Conservation (phyloP, 2,797 vertebrate species). For the Chelon labrosus region DNA sequence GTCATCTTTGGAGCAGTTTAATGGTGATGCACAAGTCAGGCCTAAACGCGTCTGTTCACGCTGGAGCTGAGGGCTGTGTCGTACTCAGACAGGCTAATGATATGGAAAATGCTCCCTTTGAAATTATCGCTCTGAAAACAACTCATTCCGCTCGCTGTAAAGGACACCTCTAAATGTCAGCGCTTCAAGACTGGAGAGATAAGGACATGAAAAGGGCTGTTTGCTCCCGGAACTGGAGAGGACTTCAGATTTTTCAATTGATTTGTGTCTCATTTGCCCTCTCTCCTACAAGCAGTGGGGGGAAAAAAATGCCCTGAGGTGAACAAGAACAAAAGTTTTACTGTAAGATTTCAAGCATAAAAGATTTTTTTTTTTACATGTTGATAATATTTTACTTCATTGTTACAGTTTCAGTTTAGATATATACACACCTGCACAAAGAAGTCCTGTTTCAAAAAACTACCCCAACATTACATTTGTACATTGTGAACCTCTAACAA, state of each 20-base stretch:
- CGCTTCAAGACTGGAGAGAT: slow-evolving; percentile 36
- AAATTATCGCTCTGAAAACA: slow-evolving; percentile 55
- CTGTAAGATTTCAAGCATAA: no score
- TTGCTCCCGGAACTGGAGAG: not conserved
- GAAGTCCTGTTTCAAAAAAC: no score
- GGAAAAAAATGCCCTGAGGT: not conserved
- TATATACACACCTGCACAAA: no score
- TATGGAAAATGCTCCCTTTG: slow-evolving; percentile 65
- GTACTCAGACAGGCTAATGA: slow-evolving; percentile 67
- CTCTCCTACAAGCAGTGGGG: not conserved
- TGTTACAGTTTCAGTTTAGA: no score
- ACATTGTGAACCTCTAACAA: no score
- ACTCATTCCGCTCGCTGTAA: slow-evolving; percentile 42
- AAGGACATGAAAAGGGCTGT: slow-evolving; percentile 56
- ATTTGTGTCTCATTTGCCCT: slow-evolving; percentile 32
- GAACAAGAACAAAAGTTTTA: not conserved
- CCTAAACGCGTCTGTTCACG: slow-evolving; percentile 1
- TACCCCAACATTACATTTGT: no score
- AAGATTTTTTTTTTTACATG: no score
- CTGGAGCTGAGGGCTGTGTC: slow-evolving; percentile 19
- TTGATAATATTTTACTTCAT: no score
- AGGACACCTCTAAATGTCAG: slow-evolving; percentile 74
- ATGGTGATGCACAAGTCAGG: slow-evolving; percentile 4
- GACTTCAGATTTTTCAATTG: slow-evolving; percentile 28
- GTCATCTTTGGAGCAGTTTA: slow-evolving; percentile 11